Percentiles rank a stretch among this genome's conserved stretches.
These are phyloP conservation scores for Troides helena DNA, from an alignment of 2,888 invertebrate genomes.

Conservation along the genomic window DNA sequence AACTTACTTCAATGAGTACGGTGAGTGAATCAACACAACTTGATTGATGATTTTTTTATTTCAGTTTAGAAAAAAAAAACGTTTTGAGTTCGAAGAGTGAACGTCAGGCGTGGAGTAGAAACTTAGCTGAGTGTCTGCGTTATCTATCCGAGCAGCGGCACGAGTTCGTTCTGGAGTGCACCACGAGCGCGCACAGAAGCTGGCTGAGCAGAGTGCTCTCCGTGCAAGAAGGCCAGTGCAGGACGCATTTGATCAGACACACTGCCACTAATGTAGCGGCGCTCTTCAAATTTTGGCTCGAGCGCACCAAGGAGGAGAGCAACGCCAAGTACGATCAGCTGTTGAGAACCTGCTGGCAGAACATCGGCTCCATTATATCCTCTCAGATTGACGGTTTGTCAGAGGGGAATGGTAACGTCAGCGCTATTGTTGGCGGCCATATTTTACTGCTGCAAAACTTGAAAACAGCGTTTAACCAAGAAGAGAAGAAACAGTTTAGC, in stretches of 20 bases:
- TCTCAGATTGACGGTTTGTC: slow-evolving; percentile 62
- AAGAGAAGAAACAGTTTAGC: slow-evolving; percentile 46
- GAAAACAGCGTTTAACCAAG: slow-evolving; percentile 45
- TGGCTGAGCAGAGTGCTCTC: slow-evolving; percentile 51
- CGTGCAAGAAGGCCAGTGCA: slow-evolving; percentile 34
- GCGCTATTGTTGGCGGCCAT: slow-evolving; percentile 66
- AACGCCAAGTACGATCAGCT: slow-evolving; percentile 53
- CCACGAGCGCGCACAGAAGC: slow-evolving; percentile 46
- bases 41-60: slow-evolving; percentile 24
- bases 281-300: slow-evolving; percentile 59
- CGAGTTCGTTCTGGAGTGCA: slow-evolving; percentile 44
- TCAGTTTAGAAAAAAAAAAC: slow-evolving; percentile 81
- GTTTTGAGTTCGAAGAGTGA: slow-evolving; percentile 84
- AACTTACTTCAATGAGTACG: no score
- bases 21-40: no score
- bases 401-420: slow-evolving; percentile 54
- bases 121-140: slow-evolving; percentile 87
- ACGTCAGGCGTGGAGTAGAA: slow-evolving; percentile 82
- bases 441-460: slow-evolving; percentile 52
- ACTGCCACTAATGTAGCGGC: slow-evolving; percentile 50
- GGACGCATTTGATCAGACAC: slow-evolving; percentile 45
- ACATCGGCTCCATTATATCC: slow-evolving; percentile 51
- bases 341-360: slow-evolving; percentile 65
- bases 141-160: slow-evolving; percentile 49
- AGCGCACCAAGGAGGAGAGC: slow-evolving; percentile 43